A percentile compares a stretch with the other conserved stretches of the same genome.
Evolutionary conservation across 23 tunicate species (phyloP).

Genomic region (Styela clava): DNA sequence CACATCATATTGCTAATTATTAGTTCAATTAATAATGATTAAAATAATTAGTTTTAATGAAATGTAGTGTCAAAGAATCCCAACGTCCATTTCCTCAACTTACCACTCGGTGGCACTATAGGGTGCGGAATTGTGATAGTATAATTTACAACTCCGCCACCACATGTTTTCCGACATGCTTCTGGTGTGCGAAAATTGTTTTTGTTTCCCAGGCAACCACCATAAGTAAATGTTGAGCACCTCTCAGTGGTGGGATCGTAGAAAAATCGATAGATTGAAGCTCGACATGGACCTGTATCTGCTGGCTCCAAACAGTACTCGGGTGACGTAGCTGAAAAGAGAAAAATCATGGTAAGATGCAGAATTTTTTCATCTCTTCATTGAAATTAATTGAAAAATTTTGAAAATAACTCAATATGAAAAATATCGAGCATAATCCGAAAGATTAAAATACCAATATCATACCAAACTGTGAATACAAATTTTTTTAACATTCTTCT

Average conservation of each 20-base stretch:
- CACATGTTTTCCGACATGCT: constrained; percentile 59
- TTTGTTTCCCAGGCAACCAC: constrained; percentile 74
- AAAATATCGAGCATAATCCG: too few species aligned
- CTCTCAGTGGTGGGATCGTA: constrained; percentile 38
- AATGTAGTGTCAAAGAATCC: too few species aligned
- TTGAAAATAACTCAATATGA: too few species aligned
- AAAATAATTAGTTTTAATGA: too few species aligned
- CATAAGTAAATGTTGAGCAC: constrained; percentile 74
- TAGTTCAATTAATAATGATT: too few species aligned
- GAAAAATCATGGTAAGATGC: background rate
- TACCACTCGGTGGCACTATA: background rate
- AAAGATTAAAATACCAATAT: too few species aligned
- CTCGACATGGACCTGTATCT: constrained; percentile 64
- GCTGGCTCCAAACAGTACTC: constrained; percentile 44
- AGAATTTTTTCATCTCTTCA: background rate
- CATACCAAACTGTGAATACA: too few species aligned
- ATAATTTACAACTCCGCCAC: constrained; percentile 54
- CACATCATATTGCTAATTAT: too few species aligned
- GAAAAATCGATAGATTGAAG: constrained; percentile 49
- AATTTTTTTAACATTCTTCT: too few species aligned
- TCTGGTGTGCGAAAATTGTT: constrained; percentile 73
- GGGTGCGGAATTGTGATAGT: constrained; percentile 6
- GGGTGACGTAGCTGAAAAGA: background rate
- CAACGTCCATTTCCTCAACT: background rate
- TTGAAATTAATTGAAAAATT: too few species aligned